Evolutionary conservation across 2,888 invertebrate genomes (phyloP), one percentile per base, ranked within the genome.

Genomic region (Caenorhabditis sp.): DNA sequence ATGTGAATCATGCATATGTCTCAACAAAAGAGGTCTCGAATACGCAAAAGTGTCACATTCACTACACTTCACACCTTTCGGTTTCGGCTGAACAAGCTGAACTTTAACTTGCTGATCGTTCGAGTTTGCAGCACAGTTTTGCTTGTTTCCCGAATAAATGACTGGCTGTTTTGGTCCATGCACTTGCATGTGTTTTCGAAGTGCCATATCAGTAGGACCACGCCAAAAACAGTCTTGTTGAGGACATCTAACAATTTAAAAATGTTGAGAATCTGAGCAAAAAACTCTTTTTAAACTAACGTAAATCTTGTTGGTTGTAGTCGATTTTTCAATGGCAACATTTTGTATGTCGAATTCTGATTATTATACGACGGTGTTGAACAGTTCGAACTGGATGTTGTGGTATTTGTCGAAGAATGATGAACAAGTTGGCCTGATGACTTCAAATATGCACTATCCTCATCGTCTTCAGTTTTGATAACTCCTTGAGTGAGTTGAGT

Each of bases 31-130:
- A 10, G 78, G 77, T 17, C 80, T 67, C 14, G 80, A 80, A 50
- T 80, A 80, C 6, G 77, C 78, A 31, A 78, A 66, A 5, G 77
- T 73, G 24, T 77, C 80, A 65, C 80, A 80, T 58, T 80, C 80
- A 61, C 76, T 76, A 43, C 80, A 80, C 49, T 76, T 69, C 36
- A 79, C 74, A 26, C 74, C 74, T 65, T 74, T 74, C 14, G 74
- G 74, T 37, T 74, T 74, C 23, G 74, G 74, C 14, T 69, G 74
- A 4, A 74, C 74, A 17, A 69, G 26, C 26, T 68, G 69, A 14
- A 74, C 69, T 51, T 69, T 74, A 62, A 72, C 64, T 17, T 65
- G 24, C n/a, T 8, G 36, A 58, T 37, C 58, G 12, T 27, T 17
- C 12, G 19, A 14, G 10, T 58, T 58, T 4, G 55, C 17, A 14